Evolutionary conservation across 1,140 invertebrate species (phyloP).

Genomic region (Heterodera schachtii): DNA sequence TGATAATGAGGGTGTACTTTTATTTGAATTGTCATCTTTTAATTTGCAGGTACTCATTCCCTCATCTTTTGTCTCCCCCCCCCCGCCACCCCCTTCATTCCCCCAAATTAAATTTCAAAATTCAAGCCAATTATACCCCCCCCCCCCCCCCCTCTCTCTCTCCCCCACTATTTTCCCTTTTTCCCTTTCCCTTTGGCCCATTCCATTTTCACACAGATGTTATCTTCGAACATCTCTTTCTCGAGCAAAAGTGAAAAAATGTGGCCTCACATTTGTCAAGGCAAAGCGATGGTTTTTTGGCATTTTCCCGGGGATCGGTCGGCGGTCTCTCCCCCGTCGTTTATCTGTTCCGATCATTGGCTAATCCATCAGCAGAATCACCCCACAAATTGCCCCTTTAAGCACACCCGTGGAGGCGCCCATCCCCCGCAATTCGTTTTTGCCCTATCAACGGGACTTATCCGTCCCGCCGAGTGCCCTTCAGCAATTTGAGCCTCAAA

Average conservation of each 20-base stretch:
- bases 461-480: not conserved
- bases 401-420: not conserved
- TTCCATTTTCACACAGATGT: slow-evolving; percentile 1
- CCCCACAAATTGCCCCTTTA: no score
- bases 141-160: not conserved
- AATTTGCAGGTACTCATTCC: not conserved
- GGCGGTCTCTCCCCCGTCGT: not conserved
- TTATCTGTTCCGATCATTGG: not conserved
- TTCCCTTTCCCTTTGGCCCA: no score
- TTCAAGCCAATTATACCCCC: no score
- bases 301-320: not conserved
- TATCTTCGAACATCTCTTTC: not conserved
- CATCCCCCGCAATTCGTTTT: not conserved
- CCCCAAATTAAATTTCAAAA: no score
- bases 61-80: not conserved
- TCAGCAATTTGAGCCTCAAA: not conserved
- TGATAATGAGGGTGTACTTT: no score
- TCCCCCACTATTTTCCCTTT: not conserved
- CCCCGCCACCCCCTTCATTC: no score
- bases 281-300: not conserved
- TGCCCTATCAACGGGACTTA: not conserved
- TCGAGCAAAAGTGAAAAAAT: not conserved
- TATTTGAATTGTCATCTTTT: not conserved
- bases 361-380: not conserved
- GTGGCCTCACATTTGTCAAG: not conserved